A percentile compares a stretch with the other conserved stretches of the same genome.
Conservation (phyloP, 2,113 vertebrate species). For the Albula goreensis region DNA sequence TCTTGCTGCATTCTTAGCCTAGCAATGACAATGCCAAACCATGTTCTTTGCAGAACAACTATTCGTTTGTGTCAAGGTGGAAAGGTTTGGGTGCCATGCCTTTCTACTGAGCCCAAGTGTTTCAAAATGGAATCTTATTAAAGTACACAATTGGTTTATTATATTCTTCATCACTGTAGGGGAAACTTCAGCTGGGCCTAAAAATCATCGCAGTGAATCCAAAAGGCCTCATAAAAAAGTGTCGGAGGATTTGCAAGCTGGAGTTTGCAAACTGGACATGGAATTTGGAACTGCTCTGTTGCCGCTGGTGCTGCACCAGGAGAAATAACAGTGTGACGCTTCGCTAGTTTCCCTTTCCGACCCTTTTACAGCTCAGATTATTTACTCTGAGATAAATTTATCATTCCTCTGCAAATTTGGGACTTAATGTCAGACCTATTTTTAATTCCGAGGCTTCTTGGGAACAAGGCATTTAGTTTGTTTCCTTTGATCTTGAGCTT, state of each 20-base stretch:
- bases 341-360: neutral
- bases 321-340: neutral
- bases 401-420: neutral
- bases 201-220: neutral
- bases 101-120: neutral
- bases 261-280: neutral
- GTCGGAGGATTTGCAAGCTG: neutral
- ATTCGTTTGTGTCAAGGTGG: neutral
- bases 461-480: neutral
- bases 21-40: neutral
- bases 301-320: neutral
- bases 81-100: neutral
- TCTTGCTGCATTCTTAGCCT: neutral
- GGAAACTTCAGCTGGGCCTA: neutral
- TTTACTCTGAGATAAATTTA: neutral
- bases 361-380: neutral
- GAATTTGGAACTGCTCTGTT: neutral
- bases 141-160: neutral
- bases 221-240: neutral
- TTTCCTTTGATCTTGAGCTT: neutral
- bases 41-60: constrained; percentile 7
- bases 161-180: neutral
- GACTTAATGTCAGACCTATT: neutral
- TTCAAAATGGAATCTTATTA: neutral
- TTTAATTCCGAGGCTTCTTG: neutral